Percentiles rank a stretch among this genome's conserved stretches.
phyloP scores from a whole-genome alignment of 2,888 invertebrate genomes.

The Eupithecia subumbrata region DNA sequence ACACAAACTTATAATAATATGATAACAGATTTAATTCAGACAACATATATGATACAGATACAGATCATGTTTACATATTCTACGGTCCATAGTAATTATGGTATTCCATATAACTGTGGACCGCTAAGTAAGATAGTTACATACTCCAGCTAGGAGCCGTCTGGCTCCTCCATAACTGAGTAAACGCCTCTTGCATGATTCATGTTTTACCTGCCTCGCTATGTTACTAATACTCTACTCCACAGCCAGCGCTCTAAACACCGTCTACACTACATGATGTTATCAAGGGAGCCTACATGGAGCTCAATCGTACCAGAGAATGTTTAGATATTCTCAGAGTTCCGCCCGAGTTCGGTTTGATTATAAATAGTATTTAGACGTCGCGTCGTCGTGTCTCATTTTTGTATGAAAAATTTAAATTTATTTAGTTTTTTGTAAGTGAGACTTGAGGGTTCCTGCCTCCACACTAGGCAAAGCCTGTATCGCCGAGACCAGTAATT shows the following conservation, averaged over 20 bases:
- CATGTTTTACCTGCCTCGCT: background rate
- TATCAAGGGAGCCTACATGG: background rate
- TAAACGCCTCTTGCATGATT: constrained; percentile 8
- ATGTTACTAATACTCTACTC: background rate
- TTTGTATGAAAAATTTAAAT: background rate
- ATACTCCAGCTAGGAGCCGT: constrained; percentile 1
- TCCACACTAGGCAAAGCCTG: too few species aligned
- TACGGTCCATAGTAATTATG: too few species aligned
- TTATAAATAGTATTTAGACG: background rate
- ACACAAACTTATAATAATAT: too few species aligned
- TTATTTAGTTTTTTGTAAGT: too few species aligned
- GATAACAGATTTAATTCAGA: too few species aligned
- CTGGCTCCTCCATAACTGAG: background rate
- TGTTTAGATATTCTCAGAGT: background rate
- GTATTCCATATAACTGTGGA: too few species aligned
- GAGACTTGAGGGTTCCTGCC: too few species aligned
- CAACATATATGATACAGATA: too few species aligned
- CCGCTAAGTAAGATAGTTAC: background rate
- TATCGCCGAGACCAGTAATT: too few species aligned
- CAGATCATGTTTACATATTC: too few species aligned
- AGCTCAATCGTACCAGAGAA: background rate
- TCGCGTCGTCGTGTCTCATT: background rate
- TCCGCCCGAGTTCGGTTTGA: background rate
- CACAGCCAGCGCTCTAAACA: background rate
- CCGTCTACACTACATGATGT: background rate